Evolutionary conservation across 2,113 vertebrate genomes (phyloP), one percentile per base, ranked within the genome.

Genomic region (Hippolais icterina): DNA sequence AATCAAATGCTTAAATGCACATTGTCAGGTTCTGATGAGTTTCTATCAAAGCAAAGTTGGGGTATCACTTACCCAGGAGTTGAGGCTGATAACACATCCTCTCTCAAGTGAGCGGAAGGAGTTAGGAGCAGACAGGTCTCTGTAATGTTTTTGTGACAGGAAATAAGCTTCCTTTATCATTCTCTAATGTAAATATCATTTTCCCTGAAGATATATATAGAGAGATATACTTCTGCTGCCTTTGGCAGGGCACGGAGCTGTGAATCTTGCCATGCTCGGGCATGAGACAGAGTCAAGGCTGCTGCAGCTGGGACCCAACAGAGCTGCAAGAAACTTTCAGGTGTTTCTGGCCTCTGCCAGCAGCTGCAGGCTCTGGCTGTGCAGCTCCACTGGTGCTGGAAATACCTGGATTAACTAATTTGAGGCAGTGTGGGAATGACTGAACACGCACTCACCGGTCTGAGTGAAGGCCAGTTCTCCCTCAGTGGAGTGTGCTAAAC

Each of bases 1-100:
- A 97, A 97, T 92, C 92, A 97, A 94, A 88, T 64, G 70, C 92
- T 56, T 83, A 95, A 95, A 90, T 95, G 94, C 87, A 70, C 80
- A 49, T 83, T 88, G 64, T 79, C 91, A 88, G 80, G 66, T 76
- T 80, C 68, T 81, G 72, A 54, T 65, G 90, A 82, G 49, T 66
- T 85, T 60, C 52, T 80, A 11, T 86, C 82, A 37, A 29, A 64
- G 88, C 52, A 3, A 12, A 72, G 53, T 66, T 50, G 60, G 46
- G 74, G 39, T 83, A 81, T 93, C 84, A 12, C 57, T 96, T 96
- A 81, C 35, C 68, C 10, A 1, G 33, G 61, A 10, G 53, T 10
- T 84, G 1, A 57, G 49, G 8, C 78, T 79, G 93, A n/a, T 89
- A 87, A 42, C 87, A 8, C 61, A 57, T 85, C 69, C 41, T 72